Base-by-base conservation (phyloP, 2,113 vertebrate genomes). In the Gobio gobio region DNA sequence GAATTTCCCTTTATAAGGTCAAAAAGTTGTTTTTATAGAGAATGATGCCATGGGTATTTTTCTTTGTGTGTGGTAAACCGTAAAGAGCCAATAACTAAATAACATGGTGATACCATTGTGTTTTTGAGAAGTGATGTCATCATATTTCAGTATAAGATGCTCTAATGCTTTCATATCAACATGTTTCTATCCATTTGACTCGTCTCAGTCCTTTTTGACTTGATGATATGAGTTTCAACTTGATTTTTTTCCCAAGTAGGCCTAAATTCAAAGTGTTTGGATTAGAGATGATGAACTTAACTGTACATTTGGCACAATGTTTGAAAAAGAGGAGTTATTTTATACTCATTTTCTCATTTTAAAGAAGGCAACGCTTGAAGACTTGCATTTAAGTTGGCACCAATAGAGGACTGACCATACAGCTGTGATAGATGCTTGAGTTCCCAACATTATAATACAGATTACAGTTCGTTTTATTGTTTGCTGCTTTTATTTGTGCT, bases 41-140 rank as follows among this genome's bases (percentile, higher is more conserved):
- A 78, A 78, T 58, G 43, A 74, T 49, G 43, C 3, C 43, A 26
- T 26, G 40, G 72, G 56, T 61, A 43, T 61, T 78, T 78, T 58
- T n/a, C 13, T 43, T 16, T 78, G 29, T n/a, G 5, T 26, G 5
- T 26, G n/a, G 72, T 24, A 56, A 24, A 78, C 20, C 5, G 1
- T n/a, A 58, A 58, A 56, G 0, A 56, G 2, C 16, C 10, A 77
- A 56, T 13, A 61, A 78, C 43, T 49, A 13, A 74, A 47, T 49
- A 43, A 9, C 14, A 8, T 63, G 29, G 22, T 80, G 20, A 29
- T 80, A 45, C 51, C 29, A 66, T 18, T 51, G 29, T 40, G 54
- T 51, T 47, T 33, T 59, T 77, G 49, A 59, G 68, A 33, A 61
- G 63, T 59, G 76, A 72, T 47, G 40, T 80, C 77, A 81, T 59